Conservation (phyloP, 2,113 vertebrate species). For the Ptyas mucosa region DNA sequence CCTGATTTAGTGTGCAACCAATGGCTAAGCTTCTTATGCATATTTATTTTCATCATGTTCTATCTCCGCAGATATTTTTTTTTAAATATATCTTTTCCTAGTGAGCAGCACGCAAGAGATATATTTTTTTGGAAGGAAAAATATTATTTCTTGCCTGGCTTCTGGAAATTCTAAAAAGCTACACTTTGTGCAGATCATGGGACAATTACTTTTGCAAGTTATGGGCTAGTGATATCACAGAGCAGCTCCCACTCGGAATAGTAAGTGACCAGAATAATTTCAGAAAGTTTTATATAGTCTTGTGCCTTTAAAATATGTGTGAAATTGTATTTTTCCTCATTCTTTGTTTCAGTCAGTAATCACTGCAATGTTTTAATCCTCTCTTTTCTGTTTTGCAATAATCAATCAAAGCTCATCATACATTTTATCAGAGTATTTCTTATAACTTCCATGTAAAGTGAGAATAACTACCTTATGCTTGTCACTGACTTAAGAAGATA, state of each 20-base stretch:
- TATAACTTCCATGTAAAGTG: not conserved
- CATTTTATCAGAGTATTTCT: not conserved
- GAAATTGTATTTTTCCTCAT: not conserved
- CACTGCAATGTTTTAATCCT: not conserved
- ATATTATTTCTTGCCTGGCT: not conserved
- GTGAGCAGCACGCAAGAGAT: not conserved
- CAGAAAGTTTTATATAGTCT: not conserved
- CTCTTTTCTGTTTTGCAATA: not conserved
- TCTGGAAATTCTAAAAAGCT: not conserved
- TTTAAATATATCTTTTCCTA: not conserved
- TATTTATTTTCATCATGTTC: no score
- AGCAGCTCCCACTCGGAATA: not conserved
- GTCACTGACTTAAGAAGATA: not conserved
- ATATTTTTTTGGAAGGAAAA: not conserved
- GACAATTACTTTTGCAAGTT: not conserved
- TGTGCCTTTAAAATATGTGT: not conserved
- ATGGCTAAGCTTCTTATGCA: no score
- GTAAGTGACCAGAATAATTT: not conserved
- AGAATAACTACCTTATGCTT: not conserved
- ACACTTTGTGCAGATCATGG: not conserved
- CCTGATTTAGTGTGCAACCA: no score
- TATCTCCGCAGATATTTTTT: not conserved
- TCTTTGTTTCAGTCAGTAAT: not conserved
- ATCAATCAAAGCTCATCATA: not conserved
- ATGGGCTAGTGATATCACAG: not conserved